Evolutionary conservation across 2,888 invertebrate species (phyloP), one percentile per base, ranked within the genome.

Genomic region (Caenorhabditis becei): DNA sequence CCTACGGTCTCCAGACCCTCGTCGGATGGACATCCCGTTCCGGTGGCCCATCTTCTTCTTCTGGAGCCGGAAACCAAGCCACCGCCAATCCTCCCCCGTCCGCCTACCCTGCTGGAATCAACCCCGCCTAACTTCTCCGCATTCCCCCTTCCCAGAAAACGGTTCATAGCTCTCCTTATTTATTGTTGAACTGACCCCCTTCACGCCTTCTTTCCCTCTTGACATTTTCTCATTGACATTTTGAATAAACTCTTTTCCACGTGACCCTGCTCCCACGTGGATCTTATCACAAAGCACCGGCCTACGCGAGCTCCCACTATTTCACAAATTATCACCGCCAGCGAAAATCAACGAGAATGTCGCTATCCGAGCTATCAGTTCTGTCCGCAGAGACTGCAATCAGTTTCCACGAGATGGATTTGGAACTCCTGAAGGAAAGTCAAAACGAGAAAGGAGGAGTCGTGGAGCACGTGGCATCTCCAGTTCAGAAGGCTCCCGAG

Each of bases 81-180:
- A 82, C 84, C 7, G 80, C 82, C 10, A 58, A 51, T 18, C 83
- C 85, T 2, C 71, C 82, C 59, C 82, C 80, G 32, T 37, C 77
- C 11, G 54, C 80, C 11, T 81, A 62, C 44, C 83, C 81, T 28
- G 80, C 84, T 32, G 84, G 84, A 47, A 75, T 72, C 28, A 84
- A 84, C 54, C 84, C 84, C 7, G 82, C 84, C 49, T 84, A 83
- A 82, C 18, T 24, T n/a, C 18, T 32, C 20, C 44, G 14, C 11
- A 7, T 54, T 35, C 18, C 58, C n/a, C n/a, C 16, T 26, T 37
- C 32, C 41, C 59, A n/a, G n/a, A n/a, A n/a, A n/a, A 72, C 72
- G 61, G 62, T 63, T 71, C 28, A 16, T 56, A 44, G 44, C 41
- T 16, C 14, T 11, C 11, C 18, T 37, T 53, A 61, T 70, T 61